Percentiles rank a stretch among this genome's conserved stretches.
Conservation (phyloP, 2,113 vertebrate species). For the Poicephalus meyeri region DNA sequence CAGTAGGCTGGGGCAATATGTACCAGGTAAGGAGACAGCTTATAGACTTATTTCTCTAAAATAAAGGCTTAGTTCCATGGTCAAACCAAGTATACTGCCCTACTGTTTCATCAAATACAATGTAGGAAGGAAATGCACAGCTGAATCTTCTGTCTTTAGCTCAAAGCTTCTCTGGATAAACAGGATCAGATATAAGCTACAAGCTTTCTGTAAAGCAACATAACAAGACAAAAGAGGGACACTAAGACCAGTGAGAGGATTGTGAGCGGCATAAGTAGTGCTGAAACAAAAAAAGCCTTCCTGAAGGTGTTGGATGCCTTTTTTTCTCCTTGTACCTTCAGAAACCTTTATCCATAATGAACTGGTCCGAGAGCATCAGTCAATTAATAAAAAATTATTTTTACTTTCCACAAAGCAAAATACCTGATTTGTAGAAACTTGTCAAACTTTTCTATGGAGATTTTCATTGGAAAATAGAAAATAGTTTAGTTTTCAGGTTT, state of each 20-base stretch:
- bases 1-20: not conserved
- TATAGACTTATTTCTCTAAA: not conserved
- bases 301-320: not conserved
- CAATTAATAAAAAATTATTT: not conserved
- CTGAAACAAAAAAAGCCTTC: not conserved
- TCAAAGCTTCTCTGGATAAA: conserved; percentile 76
- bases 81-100: not conserved
- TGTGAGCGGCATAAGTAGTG: not conserved
- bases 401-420: not conserved
- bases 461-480: not conserved
- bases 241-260: not conserved
- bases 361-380: not conserved
- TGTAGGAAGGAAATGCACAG: conserved; percentile 76
- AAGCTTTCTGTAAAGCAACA: conserved; percentile 53
- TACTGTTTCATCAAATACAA: conserved; percentile 78
- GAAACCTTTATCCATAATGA: not conserved
- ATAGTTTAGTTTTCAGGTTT: not conserved
- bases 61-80: not conserved
- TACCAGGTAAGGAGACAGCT: not conserved
- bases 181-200: conserved; percentile 54
- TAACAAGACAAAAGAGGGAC: not conserved
- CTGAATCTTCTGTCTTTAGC: conserved; percentile 77
- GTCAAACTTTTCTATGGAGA: not conserved
- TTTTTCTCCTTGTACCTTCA: not conserved
- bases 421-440: not conserved